Conservation (phyloP, 2,113 vertebrate genomes). For the Oophaga pumilio region DNA sequence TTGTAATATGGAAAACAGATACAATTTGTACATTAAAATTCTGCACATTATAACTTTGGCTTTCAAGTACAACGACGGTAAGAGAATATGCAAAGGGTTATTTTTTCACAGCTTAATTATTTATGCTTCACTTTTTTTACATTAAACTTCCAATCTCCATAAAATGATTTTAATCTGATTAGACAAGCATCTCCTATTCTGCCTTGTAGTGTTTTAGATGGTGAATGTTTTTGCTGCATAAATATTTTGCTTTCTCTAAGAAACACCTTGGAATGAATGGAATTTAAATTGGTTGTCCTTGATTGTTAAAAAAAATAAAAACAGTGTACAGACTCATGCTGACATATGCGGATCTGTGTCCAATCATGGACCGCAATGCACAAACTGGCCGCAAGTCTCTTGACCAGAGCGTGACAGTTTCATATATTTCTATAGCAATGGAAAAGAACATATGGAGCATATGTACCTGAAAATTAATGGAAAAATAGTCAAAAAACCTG, state of each 20-base stretch:
- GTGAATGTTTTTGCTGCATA: background rate
- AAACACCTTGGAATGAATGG: background rate
- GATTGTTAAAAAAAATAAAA: background rate
- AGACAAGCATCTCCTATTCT: slow-evolving; percentile 20
- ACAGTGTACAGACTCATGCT: too few species aligned
- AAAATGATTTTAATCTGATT: slow-evolving; percentile 19
- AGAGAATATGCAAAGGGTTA: background rate
- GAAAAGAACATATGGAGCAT: too few species aligned
- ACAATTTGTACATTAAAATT: slow-evolving; percentile 19
- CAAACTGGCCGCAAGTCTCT: background rate
- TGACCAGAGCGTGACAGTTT: background rate
- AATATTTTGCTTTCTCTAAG: background rate
- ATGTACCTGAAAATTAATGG: too few species aligned
- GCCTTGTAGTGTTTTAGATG: slow-evolving; percentile 17
- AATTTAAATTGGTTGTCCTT: background rate
- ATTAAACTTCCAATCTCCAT: slow-evolving; percentile 31
- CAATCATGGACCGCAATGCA: too few species aligned
- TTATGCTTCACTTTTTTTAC: slow-evolving; percentile 10
- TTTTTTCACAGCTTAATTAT: slow-evolving; percentile 23
- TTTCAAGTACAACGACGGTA: background rate
- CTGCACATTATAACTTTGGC: background rate
- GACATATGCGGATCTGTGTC: too few species aligned
- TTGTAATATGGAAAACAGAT: background rate
- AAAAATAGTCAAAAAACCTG: too few species aligned
- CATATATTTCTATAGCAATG: too few species aligned